Evolutionary conservation across 2,797 vertebrate genomes (phyloP).

Genomic region (Carcharodon carcharias): DNA sequence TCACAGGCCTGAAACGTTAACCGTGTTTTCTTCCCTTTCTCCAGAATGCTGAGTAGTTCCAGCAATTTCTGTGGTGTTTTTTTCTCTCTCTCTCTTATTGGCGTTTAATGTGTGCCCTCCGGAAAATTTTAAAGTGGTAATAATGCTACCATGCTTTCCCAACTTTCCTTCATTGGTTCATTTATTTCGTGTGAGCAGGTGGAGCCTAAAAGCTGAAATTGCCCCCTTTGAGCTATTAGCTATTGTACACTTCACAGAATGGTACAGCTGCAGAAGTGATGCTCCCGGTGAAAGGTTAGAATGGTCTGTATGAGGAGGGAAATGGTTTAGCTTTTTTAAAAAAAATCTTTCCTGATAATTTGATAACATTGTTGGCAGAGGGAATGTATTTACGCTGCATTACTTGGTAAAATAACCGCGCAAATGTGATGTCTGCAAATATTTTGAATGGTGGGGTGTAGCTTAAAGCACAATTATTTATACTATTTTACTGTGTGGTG

Average conservation of each 20-base stretch:
- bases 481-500: background rate
- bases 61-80: background rate
- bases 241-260: background rate
- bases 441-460: background rate
- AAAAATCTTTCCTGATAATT: background rate
- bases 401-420: background rate
- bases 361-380: background rate
- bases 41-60: background rate
- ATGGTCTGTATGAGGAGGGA: background rate
- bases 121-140: background rate
- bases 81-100: too few species aligned
- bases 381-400: background rate
- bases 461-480: background rate
- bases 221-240: background rate
- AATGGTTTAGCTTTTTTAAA: background rate
- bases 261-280: background rate
- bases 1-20: background rate
- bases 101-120: background rate
- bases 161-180: background rate
- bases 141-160: background rate
- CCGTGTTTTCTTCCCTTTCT: background rate
- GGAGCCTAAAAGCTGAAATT: background rate
- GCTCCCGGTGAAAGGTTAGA: background rate
- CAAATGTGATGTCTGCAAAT: too few species aligned
- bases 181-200: background rate